A percentile compares a stretch with the other conserved stretches of the same genome.
phyloP scores from a whole-genome alignment of 2,113 vertebrate genomes.

The Elephantulus edwardii region DNA sequence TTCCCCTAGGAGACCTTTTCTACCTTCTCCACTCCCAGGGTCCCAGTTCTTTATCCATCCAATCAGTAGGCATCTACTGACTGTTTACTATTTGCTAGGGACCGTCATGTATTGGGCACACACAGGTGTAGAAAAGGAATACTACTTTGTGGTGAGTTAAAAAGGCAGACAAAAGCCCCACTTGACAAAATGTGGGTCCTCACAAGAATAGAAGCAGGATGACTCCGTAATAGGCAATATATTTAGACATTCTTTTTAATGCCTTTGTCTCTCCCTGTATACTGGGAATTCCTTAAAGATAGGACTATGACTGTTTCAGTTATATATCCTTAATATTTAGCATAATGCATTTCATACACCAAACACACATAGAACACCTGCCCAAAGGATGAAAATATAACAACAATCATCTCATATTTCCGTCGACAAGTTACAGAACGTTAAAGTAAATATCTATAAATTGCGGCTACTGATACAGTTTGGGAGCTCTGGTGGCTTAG shows the following conservation, averaged over 20 bases:
- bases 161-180: not conserved
- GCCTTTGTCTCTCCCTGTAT: not conserved
- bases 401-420: not conserved
- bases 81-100: not conserved
- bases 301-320: slow-evolving; percentile 1
- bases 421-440: not conserved
- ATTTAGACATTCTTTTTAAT: slow-evolving; percentile 9
- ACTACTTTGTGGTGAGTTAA: not conserved
- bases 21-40: not conserved
- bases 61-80: not conserved
- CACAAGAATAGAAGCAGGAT: not conserved
- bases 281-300: not conserved
- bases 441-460: slow-evolving; percentile 31
- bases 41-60: slow-evolving; percentile 4
- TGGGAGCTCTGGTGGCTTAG: not conserved
- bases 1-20: not conserved
- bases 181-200: not conserved
- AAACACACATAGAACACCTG: not conserved
- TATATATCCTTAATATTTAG: not conserved
- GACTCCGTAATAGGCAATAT: not conserved
- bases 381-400: not conserved
- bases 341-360: not conserved
- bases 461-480: not conserved
- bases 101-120: not conserved
- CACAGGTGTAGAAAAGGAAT: not conserved